Evolutionary conservation across 2,797 vertebrate genomes (phyloP).

Genomic region (Cryptoblepharus egeriae): DNA sequence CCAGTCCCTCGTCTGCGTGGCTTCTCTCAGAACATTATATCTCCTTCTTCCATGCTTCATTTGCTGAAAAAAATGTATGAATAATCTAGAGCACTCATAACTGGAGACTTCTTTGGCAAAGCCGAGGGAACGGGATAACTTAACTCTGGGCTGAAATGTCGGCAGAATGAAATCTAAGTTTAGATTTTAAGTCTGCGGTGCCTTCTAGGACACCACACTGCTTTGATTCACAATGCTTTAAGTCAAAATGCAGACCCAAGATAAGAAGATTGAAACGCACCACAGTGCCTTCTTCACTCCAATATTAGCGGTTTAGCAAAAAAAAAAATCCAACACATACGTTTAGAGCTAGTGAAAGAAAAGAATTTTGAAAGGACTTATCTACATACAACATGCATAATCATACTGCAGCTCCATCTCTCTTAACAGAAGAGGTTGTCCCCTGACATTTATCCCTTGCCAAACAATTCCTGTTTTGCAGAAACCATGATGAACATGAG

Average conservation of each 20-base stretch:
- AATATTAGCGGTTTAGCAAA: background rate
- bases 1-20: background rate
- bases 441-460: background rate
- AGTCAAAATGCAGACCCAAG: background rate
- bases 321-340: background rate
- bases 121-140: constrained; percentile 2
- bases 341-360: background rate
- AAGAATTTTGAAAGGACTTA: background rate
- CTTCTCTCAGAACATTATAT: background rate
- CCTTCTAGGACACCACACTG: background rate
- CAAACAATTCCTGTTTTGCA: background rate
- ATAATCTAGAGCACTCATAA: constrained; percentile 8
- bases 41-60: constrained; percentile 22
- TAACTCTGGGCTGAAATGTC: background rate
- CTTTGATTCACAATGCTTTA: background rate
- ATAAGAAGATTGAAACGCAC: constrained; percentile 5
- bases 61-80: constrained; percentile 21
- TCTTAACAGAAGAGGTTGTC: background rate
- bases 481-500: background rate
- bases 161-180: constrained; percentile 21
- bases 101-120: background rate
- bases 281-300: background rate
- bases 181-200: background rate
- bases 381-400: constrained; percentile 2
- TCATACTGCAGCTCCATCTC: background rate